Base-by-base conservation (phyloP, 2,888 invertebrate genomes). In the Pterostichus niger region DNA sequence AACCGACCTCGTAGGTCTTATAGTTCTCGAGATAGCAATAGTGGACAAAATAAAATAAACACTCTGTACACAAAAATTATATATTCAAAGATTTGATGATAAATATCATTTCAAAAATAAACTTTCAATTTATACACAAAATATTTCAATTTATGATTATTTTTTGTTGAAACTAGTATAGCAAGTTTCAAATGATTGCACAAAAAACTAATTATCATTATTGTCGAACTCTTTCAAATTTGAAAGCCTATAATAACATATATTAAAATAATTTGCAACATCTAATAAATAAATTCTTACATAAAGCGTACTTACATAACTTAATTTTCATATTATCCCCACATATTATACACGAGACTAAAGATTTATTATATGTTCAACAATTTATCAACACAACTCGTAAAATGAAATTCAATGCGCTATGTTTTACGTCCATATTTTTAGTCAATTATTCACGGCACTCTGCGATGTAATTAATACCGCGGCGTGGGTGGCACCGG, bases 391-490 rank as follows among this genome's bases (percentile, higher is more conserved):
- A 68, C 68, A 15, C 68, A 68, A 40, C 68, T 75, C 49, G 33
- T 79, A 49, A 79, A 78, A 61, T 78, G 78, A 78, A 78, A 78
- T 61, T 78, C 78, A 78, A 78, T 78, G 56, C 61, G 24, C 61
- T 56, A 33, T 78, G 59, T 80, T 68, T 15, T 35, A 52, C 52
- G 61, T 68, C 52, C 80, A 80, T 68, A 80, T 80, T 61, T 80
- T 80, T 80, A 33, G 15, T 80, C 68, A 71, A 80, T 80, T 80
- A 54, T 80, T 54, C 68, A 80, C 80, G 80, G 80, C 33, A 71
- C 35, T 71, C 71, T 46, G 15, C 68, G 54, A 61, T 33, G 71
- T 80, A 68, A 80, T 80, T 80, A 80, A 80, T 80, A 71, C 46
- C 71, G 52, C 31, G 80, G 71, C 71, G 80, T 80, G 80, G 80